Evolutionary conservation across 30 jellyfish, hydroid and myxozoan genomes (phyloP).

Genomic region (Clytia hemisphaerica): DNA sequence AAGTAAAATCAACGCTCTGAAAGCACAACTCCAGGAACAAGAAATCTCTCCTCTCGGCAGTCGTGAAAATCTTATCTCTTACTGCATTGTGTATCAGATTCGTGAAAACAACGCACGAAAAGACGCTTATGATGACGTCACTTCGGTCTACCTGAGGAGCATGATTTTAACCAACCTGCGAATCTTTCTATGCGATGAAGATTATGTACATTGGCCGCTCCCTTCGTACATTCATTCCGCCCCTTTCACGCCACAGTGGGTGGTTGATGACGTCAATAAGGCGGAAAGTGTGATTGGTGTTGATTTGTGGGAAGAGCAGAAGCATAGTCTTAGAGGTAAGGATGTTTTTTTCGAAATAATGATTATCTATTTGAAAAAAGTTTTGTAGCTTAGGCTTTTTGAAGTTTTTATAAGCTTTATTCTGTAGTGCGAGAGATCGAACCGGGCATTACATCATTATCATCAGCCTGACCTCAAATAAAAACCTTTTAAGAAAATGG

Average conservation of each 20-base stretch:
- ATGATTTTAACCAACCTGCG: slow-evolving; percentile 68
- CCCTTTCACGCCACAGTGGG: slow-evolving; percentile 92
- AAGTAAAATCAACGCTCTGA: slow-evolving; percentile 66
- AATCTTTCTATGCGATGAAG: slow-evolving; percentile 81
- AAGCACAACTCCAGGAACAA: slow-evolving; percentile 57
- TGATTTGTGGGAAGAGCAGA: slow-evolving; percentile 59
- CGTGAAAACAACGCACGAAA: slow-evolving; percentile 8
- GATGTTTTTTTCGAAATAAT: no score
- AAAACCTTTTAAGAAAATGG: no score
- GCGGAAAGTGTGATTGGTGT: slow-evolving; percentile 66
- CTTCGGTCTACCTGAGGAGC: slow-evolving; percentile 40
- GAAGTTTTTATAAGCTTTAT: no score
- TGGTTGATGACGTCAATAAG: slow-evolving; percentile 60
- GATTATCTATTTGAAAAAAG: no score
- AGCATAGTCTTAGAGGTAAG: no score
- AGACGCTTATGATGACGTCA: slow-evolving; percentile 22
- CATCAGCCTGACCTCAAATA: no score
- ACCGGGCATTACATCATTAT: no score
- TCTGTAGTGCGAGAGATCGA: no score
- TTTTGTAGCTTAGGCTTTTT: no score
- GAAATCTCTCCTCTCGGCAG: slow-evolving; percentile 60
- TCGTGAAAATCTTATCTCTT: slow-evolving; percentile 79
- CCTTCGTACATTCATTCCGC: slow-evolving; percentile 62
- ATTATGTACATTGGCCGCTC: slow-evolving; percentile 87
- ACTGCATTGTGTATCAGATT: slow-evolving; percentile 56